These are phyloP conservation scores for Gambusia holbrooki DNA, from an alignment of 2,113 vertebrate genomes.

Conservation along the genomic window DNA sequence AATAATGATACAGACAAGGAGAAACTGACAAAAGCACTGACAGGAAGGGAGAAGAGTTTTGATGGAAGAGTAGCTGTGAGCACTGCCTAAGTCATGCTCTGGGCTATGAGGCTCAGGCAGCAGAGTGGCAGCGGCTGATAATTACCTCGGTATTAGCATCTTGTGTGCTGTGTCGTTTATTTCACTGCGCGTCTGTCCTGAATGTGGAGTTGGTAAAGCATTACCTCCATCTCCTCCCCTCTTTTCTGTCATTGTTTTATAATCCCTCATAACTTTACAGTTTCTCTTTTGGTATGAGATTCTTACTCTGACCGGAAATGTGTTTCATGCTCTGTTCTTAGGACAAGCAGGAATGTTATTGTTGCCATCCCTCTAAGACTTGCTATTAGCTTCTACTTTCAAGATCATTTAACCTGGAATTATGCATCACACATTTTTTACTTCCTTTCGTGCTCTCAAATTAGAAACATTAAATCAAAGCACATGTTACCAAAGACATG, in stretches of 20 bases:
- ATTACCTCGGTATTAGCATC: slow-evolving; percentile 70
- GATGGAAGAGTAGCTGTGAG: slow-evolving; percentile 38
- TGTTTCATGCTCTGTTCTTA: no score
- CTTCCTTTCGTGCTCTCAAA: not conserved
- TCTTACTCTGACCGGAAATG: no score
- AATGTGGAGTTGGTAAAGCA: slow-evolving; percentile 18
- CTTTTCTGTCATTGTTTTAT: slow-evolving; percentile 1
- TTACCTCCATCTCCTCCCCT: slow-evolving; percentile 13
- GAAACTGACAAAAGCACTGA: slow-evolving; percentile 23
- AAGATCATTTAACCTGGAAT: no score
- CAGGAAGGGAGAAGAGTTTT: slow-evolving; percentile 21
- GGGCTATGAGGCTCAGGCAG: slow-evolving; percentile 51
- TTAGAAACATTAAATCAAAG: not conserved
- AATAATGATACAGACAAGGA: not conserved
- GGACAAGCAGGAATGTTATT: no score
- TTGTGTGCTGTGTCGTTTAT: slow-evolving; percentile 41
- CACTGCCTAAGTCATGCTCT: slow-evolving; percentile 44
- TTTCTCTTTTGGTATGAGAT: no score
- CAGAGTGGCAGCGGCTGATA: slow-evolving; percentile 56
- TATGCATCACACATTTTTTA: no score
- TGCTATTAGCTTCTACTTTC: no score
- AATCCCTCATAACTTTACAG: no score
- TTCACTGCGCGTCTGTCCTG: slow-evolving; percentile 46
- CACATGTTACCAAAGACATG: not conserved
- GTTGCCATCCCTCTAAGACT: no score